A percentile compares a stretch with the other conserved stretches of the same genome.
Conservation (phyloP, 2,797 vertebrate genomes). For the Myotis pilosus region DNA sequence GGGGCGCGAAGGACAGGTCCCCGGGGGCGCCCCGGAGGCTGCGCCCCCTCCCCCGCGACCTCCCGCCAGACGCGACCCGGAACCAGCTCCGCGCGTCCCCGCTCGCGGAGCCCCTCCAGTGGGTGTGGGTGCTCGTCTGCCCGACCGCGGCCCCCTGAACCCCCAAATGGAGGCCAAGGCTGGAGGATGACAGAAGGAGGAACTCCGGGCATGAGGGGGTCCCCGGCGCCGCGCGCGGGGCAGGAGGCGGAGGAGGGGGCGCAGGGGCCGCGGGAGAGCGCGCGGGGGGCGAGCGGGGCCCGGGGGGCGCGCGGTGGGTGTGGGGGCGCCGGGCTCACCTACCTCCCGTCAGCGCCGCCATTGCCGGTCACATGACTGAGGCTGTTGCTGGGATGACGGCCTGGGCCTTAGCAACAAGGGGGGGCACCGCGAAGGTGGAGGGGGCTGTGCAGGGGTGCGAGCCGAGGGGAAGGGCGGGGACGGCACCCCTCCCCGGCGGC, state of each 20-base stretch:
- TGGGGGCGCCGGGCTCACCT: conserved; percentile 77
- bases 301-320: conserved; percentile 64
- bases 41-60: conserved; percentile 30
- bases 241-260: not conserved
- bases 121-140: not conserved
- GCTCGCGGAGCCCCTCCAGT: not conserved
- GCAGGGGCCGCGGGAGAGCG: not conserved
- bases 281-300: not conserved
- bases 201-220: not conserved
- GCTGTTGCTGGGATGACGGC: conserved; percentile 83
- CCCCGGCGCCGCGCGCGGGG: not conserved
- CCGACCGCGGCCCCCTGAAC: conserved; percentile 1
- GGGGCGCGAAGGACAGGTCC: conserved; percentile 37
- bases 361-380: conserved; percentile 83
- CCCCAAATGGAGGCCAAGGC: conserved; percentile 62
- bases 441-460: conserved; percentile 24
- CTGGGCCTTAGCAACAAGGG: conserved; percentile 82
- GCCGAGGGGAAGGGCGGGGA: not conserved
- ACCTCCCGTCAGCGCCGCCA: conserved; percentile 82
- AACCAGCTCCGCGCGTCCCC: conserved; percentile 18
- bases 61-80: conserved; percentile 29
- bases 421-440: conserved; percentile 60
- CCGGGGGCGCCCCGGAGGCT: not conserved
- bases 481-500: not conserved
- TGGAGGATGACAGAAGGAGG: not conserved